A percentile compares a stretch with the other conserved stretches of the same genome.
These are phyloP conservation scores for Drosophila suboccidentalis DNA, from an alignment of 2,888 invertebrate species.

Conservation along the genomic window DNA sequence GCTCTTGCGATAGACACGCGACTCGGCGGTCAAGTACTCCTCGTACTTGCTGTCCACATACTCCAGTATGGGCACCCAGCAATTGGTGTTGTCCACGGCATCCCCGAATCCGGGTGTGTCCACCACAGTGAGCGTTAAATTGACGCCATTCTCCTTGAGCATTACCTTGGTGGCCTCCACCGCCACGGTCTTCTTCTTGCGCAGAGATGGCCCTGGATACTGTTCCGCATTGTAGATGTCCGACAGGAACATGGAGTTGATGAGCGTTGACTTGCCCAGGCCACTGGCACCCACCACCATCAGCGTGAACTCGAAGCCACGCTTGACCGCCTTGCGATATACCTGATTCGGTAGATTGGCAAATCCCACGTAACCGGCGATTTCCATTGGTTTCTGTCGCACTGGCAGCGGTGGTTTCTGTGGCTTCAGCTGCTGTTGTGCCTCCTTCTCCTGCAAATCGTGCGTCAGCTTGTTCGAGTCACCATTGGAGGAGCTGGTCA, in stretches of 20 bases:
- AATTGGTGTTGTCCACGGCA: constrained; percentile 99
- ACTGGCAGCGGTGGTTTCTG: constrained; percentile 86
- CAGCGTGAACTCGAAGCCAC: constrained; percentile 97
- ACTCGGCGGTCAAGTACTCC: constrained; percentile 98
- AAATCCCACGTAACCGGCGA: constrained; percentile 97
- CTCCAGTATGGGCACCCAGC: constrained; percentile 99
- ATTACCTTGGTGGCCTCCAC: constrained; percentile 98
- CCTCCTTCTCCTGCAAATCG: constrained; percentile 84
- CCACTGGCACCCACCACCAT: constrained; percentile 99
- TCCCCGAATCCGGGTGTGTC: constrained; percentile 99
- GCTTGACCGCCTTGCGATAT: constrained; percentile 97
- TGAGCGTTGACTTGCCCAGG: constrained; percentile 98
- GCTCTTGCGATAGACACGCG: constrained; percentile 95
- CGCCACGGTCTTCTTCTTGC: constrained; percentile 98
- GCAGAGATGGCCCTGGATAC: constrained; percentile 97
- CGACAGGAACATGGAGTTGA: constrained; percentile 99
- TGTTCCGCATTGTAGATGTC: constrained; percentile 97
- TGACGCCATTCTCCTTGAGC: constrained; percentile 98
- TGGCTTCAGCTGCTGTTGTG: constrained; percentile 78
- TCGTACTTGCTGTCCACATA: constrained; percentile 99
- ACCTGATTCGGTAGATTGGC: constrained; percentile 98
- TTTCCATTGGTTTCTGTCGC: constrained; percentile 92
- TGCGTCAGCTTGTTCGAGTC: constrained; percentile 86
- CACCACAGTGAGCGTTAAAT: constrained; percentile 97
- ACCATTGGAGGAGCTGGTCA: constrained; percentile 79